Base-by-base conservation (phyloP, 37 sponge, comb jelly and placozoan genomes). In the Ianthella basta region DNA sequence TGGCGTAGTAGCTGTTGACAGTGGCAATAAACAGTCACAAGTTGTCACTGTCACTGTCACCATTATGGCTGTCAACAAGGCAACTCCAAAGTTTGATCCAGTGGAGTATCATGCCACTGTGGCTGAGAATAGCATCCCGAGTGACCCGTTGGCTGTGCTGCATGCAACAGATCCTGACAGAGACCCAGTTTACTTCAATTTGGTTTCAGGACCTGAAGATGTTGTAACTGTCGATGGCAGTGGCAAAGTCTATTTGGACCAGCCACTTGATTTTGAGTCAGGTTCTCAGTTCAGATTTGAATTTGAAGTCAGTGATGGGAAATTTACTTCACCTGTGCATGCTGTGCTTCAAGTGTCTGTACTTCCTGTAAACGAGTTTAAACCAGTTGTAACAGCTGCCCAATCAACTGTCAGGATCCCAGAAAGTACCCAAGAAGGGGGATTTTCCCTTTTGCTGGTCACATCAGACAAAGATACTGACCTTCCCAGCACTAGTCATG, bases 251-350 rank as follows among this genome's bases (percentile, higher is more conserved):
- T 80, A 80, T 34, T 29, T 91, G 0, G 84, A 19, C 2, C 68
- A 44, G 0, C 80, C 91, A 30, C 74, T 91, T 21, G 87, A 91
- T 37, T 91, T 60, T 86, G 91, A 91, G 30, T 30, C 16, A 0
- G 66, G 59, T 35, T 27, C 56, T 20, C 40, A 61, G n/a, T 80
- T 66, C 39, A 30, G 23, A 37, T 59, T 91, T 0, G 23, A 70
- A n/a, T 77, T 91, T 56, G 35, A 64, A 39, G 72, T 91, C 10
- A 84, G 84, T 35, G 87, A 91, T 87, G 63, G 91, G 29, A 34
- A 34, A 23, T 86, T 83, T 55, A 57, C 34, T 0, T 54, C 93
- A 0, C 32, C 56, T 59, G 60, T 64, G 34, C 61, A 36, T 56
- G 90, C 86, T 60, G 19, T 63, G 19, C 23, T 86, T n/a, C 44